Evolutionary conservation across 1,140 invertebrate species (phyloP).

Genomic region (Helicorthomorpha holstii): DNA sequence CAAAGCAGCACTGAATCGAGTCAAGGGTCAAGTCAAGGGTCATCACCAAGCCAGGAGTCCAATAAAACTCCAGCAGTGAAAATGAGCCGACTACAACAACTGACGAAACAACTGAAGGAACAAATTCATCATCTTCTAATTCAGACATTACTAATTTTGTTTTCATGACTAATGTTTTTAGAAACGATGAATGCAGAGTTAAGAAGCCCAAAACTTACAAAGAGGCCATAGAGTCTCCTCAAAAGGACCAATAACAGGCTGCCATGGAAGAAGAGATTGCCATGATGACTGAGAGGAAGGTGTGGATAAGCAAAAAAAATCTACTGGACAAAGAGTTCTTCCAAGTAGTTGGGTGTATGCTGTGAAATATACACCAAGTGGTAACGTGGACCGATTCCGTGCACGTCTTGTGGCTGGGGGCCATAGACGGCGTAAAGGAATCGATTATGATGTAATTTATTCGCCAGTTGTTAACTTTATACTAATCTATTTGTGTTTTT

Average conservation of each 20-base stretch:
- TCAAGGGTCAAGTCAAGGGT: not conserved
- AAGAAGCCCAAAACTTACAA: not conserved
- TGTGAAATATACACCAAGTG: not conserved
- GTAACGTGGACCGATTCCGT: conserved; percentile 2
- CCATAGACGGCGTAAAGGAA: not conserved
- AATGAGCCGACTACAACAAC: not conserved
- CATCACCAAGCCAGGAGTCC: not conserved
- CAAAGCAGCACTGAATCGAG: not conserved
- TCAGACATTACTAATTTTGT: not conserved
- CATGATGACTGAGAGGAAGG: not conserved
- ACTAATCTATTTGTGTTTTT: not conserved
- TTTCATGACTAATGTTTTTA: not conserved
- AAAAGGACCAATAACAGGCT: not conserved
- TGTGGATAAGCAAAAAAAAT: not conserved
- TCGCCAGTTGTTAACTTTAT: not conserved
- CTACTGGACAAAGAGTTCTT: not conserved
- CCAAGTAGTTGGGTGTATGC: conserved; percentile 6
- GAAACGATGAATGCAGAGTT: not conserved
- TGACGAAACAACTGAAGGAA: not conserved
- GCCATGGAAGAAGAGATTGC: conserved; percentile 8
- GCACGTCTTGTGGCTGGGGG: not conserved
- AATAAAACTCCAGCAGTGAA: not conserved
- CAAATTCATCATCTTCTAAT: not conserved
- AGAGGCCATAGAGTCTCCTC: not conserved
- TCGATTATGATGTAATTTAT: not conserved